These are phyloP conservation scores for Oreochromis aureus DNA, from an alignment of 2,113 vertebrate genomes.

Conservation along the genomic window DNA sequence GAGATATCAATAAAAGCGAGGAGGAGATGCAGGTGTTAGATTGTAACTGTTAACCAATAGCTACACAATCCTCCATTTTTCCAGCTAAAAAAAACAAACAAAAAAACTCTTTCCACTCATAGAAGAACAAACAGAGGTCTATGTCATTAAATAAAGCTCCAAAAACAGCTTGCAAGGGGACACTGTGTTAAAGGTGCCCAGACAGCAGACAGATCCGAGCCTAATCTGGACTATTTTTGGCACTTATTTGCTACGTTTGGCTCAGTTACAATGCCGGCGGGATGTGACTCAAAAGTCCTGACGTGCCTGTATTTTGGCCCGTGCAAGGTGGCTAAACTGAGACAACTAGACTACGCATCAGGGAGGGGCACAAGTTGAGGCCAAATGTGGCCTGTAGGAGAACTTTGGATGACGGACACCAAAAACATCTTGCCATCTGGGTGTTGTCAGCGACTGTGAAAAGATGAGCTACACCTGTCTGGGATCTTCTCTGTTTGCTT, in stretches of 20 bases:
- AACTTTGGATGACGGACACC: not conserved
- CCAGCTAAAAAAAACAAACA: not conserved
- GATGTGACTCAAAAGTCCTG: not conserved
- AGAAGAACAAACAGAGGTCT: not conserved
- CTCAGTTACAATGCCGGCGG: fast-evolving
- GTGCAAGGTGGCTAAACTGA: not conserved
- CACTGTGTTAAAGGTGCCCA: not conserved
- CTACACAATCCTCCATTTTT: not conserved
- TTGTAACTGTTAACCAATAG: not conserved
- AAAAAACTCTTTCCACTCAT: not conserved
- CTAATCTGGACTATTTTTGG: not conserved
- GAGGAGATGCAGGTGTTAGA: not conserved
- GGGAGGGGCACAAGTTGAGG: not conserved
- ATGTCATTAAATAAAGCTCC: not conserved
- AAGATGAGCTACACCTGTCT: not conserved
- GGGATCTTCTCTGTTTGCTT: not conserved
- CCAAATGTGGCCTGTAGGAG: not conserved
- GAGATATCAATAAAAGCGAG: not conserved
- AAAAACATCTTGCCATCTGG: not conserved
- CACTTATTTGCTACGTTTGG: not conserved
- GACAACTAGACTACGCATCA: not conserved
- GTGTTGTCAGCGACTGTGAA: not conserved
- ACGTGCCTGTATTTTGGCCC: not conserved
- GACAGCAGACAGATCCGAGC: not conserved
- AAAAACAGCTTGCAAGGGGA: not conserved